Evolutionary conservation across 2,888 invertebrate genomes (phyloP), one percentile per base, ranked within the genome.

Genomic region (Philonicus albiceps): DNA sequence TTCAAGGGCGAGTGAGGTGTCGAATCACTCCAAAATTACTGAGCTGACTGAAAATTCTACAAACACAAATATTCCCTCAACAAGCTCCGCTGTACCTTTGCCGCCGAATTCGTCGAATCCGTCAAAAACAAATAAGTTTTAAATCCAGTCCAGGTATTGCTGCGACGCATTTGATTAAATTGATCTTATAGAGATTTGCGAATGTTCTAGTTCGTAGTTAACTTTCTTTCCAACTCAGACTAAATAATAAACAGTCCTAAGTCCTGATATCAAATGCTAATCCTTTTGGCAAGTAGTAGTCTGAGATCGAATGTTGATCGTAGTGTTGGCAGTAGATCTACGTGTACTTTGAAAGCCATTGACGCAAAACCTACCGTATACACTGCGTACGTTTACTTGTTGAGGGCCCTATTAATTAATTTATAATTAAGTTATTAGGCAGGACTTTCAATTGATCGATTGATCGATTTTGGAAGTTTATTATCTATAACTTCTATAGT

Each of bases 1-100:
- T 86, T 92, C 92, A 72, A 91, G 91, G 86, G 91, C 91, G 88
- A 92, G 92, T 88, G 92, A 92, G 89, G 90, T 90, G 31, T 91
- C 92, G 85, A 92, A 91, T 89, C 91, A 91, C 88, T 92, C 92
- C 75, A 90, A 91, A 88, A 89, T 91, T 88, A 90, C 91, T 90
- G 92, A 92, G 64, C 16, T 85, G 13, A 75, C 31, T 30, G 74
- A 85, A 31, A 75, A 85, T 75, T 7, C 43, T 16, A 16, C 84
- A 43, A 84, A 84, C 72, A 31, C 86, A 74, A 64, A 49, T 22
- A 78, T 49, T 49, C 81, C 88, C 43, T 86, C 87, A 53, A 73
- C 64, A 49, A 86, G 78, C 34, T 55, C 87, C 53, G 5, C 80
- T 31, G 64, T 37, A 27, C 83, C 40, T 86, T 16, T 76, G 64